Evolutionary conservation across 1,140 invertebrate genomes (phyloP), one percentile per base, ranked within the genome.

Genomic region (Cepaea nemoralis): DNA sequence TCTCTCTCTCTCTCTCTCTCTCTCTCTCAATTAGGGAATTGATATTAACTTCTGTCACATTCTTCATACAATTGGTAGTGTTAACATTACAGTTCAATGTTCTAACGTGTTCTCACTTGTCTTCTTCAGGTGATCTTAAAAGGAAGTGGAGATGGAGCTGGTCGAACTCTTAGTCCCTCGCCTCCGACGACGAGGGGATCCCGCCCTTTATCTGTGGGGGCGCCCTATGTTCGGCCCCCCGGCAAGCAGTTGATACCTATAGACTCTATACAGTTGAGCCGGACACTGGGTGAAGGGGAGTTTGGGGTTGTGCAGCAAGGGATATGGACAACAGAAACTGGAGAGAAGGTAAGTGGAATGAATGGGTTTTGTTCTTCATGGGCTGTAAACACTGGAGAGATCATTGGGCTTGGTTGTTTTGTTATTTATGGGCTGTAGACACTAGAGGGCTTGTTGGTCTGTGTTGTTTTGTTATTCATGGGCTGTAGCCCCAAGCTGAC

Each of bases 251-350:
- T 99, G 84, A 99, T 99, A 88, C 95, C 97, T 35, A 94, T 96
- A 5, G 97, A 99, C 87, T 95, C 95, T 70, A 98, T 99, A 86
- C 95, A 95, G 55, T 95, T 99, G 8, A 97, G 97, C 89, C 98
- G 98, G 91, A 96, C 98, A 90, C 91, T 99, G 24, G 98, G 98
- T 33, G 95, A 95, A 84, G 98, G 98, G 24, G 98, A 99, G 90
- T 99, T 99, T 93, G 98, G 98, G 14, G 95, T 97, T 14, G 98
- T 99, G 0, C 97, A 98, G 88, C 98, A 99, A 91, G 98, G 97
- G 5, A 96, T 98, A 5, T 99, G 98, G 98, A 97, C 96, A n/a
- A 59, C 97, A 89, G 93, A 94, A 79, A 96, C 96, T 84, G 96
- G 96, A 77, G 95, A 97, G 91, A 94, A 97, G 90, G 95, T 96